Evolutionary conservation across 2,797 vertebrate species (phyloP).

Genomic region (Anas bernieri): DNA sequence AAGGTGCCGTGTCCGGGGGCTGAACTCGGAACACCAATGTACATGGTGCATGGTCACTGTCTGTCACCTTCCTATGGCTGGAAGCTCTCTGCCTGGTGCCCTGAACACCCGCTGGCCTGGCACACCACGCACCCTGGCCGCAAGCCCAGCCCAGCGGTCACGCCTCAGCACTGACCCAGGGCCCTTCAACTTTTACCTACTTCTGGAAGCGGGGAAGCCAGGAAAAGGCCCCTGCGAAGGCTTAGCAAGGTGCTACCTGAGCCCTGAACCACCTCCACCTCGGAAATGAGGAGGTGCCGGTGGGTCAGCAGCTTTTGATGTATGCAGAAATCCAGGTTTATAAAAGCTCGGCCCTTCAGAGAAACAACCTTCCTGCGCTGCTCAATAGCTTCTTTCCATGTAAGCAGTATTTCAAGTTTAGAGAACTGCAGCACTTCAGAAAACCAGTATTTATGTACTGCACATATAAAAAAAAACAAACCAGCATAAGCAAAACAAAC

Average conservation of each 20-base stretch:
- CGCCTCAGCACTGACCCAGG: background rate
- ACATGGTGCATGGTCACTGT: too few species aligned
- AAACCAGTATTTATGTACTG: too few species aligned
- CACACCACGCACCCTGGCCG: rapidly evolving
- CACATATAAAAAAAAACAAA: background rate
- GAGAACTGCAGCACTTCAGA: too few species aligned
- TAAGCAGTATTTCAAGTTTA: too few species aligned
- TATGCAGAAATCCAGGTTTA: too few species aligned
- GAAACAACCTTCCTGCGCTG: too few species aligned
- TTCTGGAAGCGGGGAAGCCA: background rate
- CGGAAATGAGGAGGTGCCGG: too few species aligned
- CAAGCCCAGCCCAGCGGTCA: too few species aligned
- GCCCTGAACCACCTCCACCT: background rate
- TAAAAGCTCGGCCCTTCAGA: too few species aligned
- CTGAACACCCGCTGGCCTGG: background rate
- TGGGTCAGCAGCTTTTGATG: too few species aligned
- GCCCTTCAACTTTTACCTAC: background rate
- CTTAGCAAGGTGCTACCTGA: background rate
- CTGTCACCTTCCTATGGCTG: background rate
- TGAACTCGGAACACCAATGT: background rate
- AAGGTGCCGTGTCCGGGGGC: background rate
- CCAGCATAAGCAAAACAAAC: too few species aligned
- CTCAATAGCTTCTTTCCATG: too few species aligned
- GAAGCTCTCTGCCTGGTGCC: background rate
- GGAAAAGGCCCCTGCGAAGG: background rate